Evolutionary conservation across 1,140 invertebrate species (phyloP), one percentile per base, ranked within the genome.

Genomic region (Sycophaga agraensis): DNA sequence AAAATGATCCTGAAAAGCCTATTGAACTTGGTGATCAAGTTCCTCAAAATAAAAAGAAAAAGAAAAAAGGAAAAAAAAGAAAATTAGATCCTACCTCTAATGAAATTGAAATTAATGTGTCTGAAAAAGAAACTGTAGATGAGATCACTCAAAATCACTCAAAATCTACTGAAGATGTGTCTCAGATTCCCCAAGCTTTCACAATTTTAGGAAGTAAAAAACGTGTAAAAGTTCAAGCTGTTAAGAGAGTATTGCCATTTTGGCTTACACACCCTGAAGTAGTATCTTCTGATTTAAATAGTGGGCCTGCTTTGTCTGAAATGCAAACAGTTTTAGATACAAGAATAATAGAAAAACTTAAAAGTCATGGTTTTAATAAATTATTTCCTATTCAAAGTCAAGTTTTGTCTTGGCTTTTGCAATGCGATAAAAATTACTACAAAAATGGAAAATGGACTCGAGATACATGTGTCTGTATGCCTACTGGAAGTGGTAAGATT

Each of bases 401-500:
- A 70, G 86, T 97, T 0, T 89, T 98, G 63, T 91, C 92, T 2
- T 93, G 88, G 82, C 78, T 97, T 35, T 70, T 95, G 7, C 77
- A 86, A 63, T 84, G 84, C 61, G 81, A 86, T 57, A 77, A 83
- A 39, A 81, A 86, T 59, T 83, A 86, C 37, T 83, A 86, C 37
- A 69, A 78, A 59, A 76, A 82, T 1, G 73, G 73, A 14, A 84
- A 87, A 64, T 86, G 90, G 76, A 89, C 91, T 0, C 84, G 87
- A 66, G 97, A 99, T 78, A 84, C 97, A n/a, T 98, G 96, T 82
- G 91, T 99, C 35, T 97, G 94, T 21, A 94, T 96, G 40, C 95
- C 96, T 19, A 99, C 97, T 14, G 97, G 97, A 11, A 97, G 94
- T 85, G 97, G 97, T 70, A 59, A 45, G 42, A 54, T 55, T 17